phyloP scores from a whole-genome alignment of 2,797 vertebrate species.

The Catharus ustulatus region DNA sequence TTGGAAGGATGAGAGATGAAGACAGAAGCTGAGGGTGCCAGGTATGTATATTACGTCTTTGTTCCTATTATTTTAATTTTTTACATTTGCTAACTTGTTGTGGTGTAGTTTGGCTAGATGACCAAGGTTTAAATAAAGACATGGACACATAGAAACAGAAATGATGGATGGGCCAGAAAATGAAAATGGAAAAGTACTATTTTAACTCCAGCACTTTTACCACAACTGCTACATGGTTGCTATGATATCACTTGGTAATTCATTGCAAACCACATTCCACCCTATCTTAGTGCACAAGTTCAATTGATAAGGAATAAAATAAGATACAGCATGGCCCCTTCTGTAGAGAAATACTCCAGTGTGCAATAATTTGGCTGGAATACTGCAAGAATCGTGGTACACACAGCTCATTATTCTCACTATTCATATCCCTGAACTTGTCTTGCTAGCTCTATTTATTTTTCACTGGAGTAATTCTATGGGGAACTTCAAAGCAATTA shows the following conservation, averaged over 20 bases:
- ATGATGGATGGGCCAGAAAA: not conserved
- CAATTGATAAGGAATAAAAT: not conserved
- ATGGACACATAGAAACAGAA: not conserved
- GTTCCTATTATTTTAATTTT: not conserved
- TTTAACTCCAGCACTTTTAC: not conserved
- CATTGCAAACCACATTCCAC: not conserved
- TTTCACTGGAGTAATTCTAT: conserved; percentile 33
- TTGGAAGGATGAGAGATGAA: not conserved
- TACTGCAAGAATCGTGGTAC: not conserved
- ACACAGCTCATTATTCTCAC: conserved; percentile 3
- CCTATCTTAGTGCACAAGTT: not conserved
- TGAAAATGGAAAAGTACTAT: not conserved
- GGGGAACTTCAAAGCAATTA: conserved; percentile 68
- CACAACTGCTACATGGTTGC: fast-evolving
- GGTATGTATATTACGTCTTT: not conserved
- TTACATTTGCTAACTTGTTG: not conserved
- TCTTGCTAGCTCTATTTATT: conserved; percentile 43
- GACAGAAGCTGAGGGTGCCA: not conserved
- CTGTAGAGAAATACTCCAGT: not conserved
- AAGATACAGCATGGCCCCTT: not conserved
- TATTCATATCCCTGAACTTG: not conserved
- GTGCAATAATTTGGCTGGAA: not conserved
- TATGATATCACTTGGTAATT: not conserved
- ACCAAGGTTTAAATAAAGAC: not conserved
- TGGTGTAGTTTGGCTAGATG: not conserved